These are phyloP conservation scores for Hesperophylax magnus DNA, from an alignment of 1,140 invertebrate genomes.

Conservation along the genomic window DNA sequence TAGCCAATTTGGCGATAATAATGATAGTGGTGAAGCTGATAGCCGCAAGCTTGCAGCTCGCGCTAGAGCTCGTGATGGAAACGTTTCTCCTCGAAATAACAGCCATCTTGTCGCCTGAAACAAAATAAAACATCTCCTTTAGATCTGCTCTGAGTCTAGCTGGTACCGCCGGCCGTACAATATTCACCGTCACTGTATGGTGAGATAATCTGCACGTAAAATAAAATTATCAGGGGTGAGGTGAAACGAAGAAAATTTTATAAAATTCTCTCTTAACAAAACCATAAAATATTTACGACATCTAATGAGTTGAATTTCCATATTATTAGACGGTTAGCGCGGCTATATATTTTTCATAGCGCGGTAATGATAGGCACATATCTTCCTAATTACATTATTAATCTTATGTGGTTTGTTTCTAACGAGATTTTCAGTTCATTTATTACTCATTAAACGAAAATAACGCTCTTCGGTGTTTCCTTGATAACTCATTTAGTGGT, in stretches of 20 bases:
- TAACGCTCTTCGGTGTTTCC: not conserved
- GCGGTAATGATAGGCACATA: not conserved
- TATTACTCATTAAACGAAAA: not conserved
- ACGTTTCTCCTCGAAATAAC: slow-evolving; percentile 52
- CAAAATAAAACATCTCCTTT: not conserved
- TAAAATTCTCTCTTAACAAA: not conserved
- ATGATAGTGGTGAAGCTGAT: not conserved
- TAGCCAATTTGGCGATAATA: slow-evolving; percentile 28
- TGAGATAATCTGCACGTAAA: no score
- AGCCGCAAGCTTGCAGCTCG: not conserved
- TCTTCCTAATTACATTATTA: slow-evolving; percentile 4
- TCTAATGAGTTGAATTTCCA: slow-evolving; percentile 8
- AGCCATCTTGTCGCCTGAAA: slow-evolving; percentile 57
- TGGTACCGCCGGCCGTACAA: no score
- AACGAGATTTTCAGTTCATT: no score
- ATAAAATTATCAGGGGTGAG: no score
- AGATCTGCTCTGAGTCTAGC: no score
- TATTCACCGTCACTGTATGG: no score
- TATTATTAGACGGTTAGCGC: not conserved
- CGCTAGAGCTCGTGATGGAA: slow-evolving; percentile 3
- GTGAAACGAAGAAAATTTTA: not conserved
- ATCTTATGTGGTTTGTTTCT: no score
- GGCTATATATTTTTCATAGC: not conserved
- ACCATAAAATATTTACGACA: not conserved
- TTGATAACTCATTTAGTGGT: no score